Percentiles rank a stretch among this genome's conserved stretches.
Evolutionary conservation across 1,140 invertebrate species (phyloP).

Genomic region (Hirudo medicinalis): DNA sequence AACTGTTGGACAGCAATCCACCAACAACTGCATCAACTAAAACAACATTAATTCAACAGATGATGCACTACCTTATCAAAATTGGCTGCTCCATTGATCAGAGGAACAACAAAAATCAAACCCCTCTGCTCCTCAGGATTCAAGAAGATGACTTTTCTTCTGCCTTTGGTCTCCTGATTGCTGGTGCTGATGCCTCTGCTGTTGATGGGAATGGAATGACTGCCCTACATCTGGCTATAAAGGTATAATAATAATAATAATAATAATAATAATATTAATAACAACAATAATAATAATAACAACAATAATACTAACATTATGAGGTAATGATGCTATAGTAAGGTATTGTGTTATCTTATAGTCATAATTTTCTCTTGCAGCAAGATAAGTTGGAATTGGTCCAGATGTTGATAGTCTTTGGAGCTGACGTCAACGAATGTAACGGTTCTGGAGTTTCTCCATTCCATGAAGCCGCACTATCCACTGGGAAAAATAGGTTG

Average conservation of each 20-base stretch:
- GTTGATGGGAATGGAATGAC: slow-evolving; percentile 64
- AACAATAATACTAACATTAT: too few relatives aligned
- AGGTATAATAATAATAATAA: slow-evolving; percentile 22
- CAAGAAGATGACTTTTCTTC: slow-evolving; percentile 53
- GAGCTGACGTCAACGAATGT: slow-evolving; percentile 60
- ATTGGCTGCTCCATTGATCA: slow-evolving; percentile 69
- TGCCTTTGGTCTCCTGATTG: slow-evolving; percentile 61
- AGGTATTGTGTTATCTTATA: too few relatives aligned
- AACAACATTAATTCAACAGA: slow-evolving; percentile 11
- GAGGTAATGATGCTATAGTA: too few relatives aligned
- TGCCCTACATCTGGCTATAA: slow-evolving; percentile 43
- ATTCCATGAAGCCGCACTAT: slow-evolving; percentile 56
- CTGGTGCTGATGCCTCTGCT: slow-evolving; percentile 50
- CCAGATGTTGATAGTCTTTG: slow-evolving; percentile 68
- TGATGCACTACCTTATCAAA: slow-evolving; percentile 57
- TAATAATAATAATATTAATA: too few relatives aligned
- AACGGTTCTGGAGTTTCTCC: slow-evolving; percentile 61
- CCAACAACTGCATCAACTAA: too few relatives aligned
- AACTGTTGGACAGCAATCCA: too few relatives aligned
- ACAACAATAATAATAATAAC: too few relatives aligned
- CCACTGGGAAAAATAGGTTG: background rate
- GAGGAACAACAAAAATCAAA: slow-evolving; percentile 63
- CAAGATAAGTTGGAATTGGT: slow-evolving; percentile 38
- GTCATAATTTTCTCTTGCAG: too few relatives aligned
- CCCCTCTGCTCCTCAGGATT: slow-evolving; percentile 66